Evolutionary conservation across 37 sponge, comb jelly and placozoan genomes (phyloP).

Genomic region (Ephydatia muelleri): DNA sequence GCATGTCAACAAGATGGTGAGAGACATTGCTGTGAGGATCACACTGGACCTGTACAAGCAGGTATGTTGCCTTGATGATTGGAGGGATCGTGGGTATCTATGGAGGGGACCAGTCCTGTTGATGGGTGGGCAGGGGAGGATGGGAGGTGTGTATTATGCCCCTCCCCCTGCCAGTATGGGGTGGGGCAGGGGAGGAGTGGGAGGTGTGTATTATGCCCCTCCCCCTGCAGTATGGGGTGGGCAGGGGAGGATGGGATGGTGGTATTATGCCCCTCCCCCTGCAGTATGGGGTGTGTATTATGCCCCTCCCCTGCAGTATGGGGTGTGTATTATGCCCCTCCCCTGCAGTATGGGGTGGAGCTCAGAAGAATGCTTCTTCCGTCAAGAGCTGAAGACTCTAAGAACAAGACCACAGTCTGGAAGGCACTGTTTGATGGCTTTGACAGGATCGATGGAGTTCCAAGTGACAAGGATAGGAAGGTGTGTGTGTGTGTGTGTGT

Average conservation of each 20-base stretch:
- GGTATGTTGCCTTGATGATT: constrained; percentile 18
- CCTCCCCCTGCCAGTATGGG: too few relatives aligned
- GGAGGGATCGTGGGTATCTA: too few relatives aligned
- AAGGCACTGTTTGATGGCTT: constrained; percentile 65
- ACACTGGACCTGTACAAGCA: constrained; percentile 54
- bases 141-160: too few relatives aligned
- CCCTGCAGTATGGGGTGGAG: constrained; percentile 21
- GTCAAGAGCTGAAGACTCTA: constrained; percentile 41
- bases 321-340: too few relatives aligned
- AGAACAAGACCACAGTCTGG: constrained; percentile 66
- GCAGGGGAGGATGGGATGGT: too few relatives aligned
- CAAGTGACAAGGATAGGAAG: constrained; percentile 24
- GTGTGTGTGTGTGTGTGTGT: constrained; percentile 34
- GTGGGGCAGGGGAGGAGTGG: too few relatives aligned
- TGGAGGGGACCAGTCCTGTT: not conserved
- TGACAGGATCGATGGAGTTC: constrained; percentile 81
- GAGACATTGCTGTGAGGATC: constrained; percentile 65
- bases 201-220: too few relatives aligned
- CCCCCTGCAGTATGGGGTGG: too few relatives aligned
- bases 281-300: too few relatives aligned
- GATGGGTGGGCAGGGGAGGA: too few relatives aligned
- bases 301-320: too few relatives aligned
- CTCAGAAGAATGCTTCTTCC: constrained; percentile 23
- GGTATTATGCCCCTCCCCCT: not conserved
- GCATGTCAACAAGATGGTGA: constrained; percentile 51